A percentile compares a stretch with the other conserved stretches of the same genome.
Conservation (phyloP, 2,113 vertebrate species). For the Phainopepla nitens region DNA sequence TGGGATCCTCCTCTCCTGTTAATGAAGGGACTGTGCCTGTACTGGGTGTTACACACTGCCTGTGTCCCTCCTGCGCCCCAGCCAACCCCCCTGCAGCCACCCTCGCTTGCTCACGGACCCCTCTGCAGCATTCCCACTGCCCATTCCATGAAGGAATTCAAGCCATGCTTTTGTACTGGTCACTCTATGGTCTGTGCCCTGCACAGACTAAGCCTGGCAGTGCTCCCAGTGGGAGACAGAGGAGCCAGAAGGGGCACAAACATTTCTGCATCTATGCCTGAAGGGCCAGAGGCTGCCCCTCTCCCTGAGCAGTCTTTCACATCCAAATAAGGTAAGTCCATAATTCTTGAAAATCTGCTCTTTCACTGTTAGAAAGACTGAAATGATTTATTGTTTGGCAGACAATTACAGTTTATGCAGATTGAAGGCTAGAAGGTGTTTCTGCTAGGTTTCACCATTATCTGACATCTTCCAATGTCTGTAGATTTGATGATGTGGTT, state of each 20-base stretch:
- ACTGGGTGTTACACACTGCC: neutral
- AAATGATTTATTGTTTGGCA: neutral
- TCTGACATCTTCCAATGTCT: neutral
- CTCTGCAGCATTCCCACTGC: neutral
- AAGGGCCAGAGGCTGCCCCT: neutral
- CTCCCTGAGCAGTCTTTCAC: neutral
- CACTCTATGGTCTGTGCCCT: rapidly evolving
- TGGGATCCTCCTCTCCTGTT: neutral
- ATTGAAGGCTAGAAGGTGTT: neutral
- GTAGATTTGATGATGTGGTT: neutral
- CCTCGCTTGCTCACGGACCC: rapidly evolving
- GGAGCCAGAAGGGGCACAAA: neutral
- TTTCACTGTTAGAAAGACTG: neutral
- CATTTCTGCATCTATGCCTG: neutral
- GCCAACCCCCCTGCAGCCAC: neutral
- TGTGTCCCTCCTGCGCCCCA: neutral
- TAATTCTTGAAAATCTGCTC: neutral
- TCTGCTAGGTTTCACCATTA: neutral
- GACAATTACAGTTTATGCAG: neutral
- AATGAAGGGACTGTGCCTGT: neutral
- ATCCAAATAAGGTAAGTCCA: neutral
- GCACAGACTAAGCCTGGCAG: neutral
- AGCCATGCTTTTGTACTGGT: neutral
- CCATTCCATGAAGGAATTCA: neutral
- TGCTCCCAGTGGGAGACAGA: neutral